Percentiles rank a stretch among this genome's conserved stretches.
These are phyloP conservation scores for Octodonta nipae DNA, from an alignment of 2,888 invertebrate species.

Conservation along the genomic window DNA sequence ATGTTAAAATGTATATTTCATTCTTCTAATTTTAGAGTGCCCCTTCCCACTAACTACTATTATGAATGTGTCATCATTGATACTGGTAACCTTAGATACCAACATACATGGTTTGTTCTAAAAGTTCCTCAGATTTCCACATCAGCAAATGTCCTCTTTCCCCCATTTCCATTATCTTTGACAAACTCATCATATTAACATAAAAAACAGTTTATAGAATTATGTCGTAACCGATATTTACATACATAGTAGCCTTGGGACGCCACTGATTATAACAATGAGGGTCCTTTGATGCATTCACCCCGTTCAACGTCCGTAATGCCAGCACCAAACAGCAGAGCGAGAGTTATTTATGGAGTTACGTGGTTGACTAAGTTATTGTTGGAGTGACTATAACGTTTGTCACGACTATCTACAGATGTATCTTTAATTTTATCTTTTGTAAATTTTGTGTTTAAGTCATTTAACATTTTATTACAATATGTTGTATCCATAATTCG, in stretches of 20 bases:
- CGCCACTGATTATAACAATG: conserved; percentile 7
- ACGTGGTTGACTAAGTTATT: conserved; percentile 35
- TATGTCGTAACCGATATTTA: no score
- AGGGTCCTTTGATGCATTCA: conserved; percentile 24
- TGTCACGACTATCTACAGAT: conserved; percentile 36
- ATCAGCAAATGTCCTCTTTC: no score
- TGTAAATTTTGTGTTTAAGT: conserved; percentile 36
- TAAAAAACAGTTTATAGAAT: no score
- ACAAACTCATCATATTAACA: no score
- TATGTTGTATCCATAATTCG: conserved; percentile 2
- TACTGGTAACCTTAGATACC: no score
- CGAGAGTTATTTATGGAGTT: conserved; percentile 32
- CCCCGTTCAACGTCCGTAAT: conserved; percentile 18
- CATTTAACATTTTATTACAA: conserved; percentile 25
- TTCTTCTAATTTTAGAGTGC: no score
- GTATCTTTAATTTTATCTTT: conserved; percentile 34
- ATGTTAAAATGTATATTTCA: no score
- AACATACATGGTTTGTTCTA: no score
- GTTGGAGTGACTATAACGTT: conserved; percentile 37
- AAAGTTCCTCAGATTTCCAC: no score
- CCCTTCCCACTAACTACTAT: no score
- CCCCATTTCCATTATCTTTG: no score
- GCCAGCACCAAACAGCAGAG: conserved; percentile 21
- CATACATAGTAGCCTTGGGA: neutral
- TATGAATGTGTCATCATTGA: no score